Base-by-base conservation (phyloP, 2,888 invertebrate genomes). In the Plagiodera versicolora region DNA sequence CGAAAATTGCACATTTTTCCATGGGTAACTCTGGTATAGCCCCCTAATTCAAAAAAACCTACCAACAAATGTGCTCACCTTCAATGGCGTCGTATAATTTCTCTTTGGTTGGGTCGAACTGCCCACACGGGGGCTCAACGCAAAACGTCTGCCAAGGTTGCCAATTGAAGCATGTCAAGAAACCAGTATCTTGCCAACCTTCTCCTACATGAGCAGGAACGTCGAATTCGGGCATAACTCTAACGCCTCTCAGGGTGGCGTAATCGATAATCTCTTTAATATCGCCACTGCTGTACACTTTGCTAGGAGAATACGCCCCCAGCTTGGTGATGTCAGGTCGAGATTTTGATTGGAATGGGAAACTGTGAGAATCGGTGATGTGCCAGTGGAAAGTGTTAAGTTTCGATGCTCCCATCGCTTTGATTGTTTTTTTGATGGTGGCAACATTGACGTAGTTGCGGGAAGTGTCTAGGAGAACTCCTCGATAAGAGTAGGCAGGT, bases 341-440 rank as follows among this genome's bases (percentile, higher is more conserved):
- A n/a, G 86, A 86, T 71, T 84, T 85, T 0, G 91, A 87, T 58
- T 90, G 89, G 73, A 94, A 90, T 0, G 98, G 97, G 77, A 97
- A 98, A 70, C 96, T 95, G 67, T 96, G 95, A 16, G 92, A 91
- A 80, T 98, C 98, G 0, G 92, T 93, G 55, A 94, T 91, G 73
- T 94, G 93, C 96, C 96, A 97, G 75, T 98, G 97, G 82, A 98
- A 91, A 0, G 92, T 91, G 77, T 97, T 98, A 71, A 97, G 76
- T 78, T 97, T 98, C 24, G 92, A 91, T 75, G 89, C 87, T 0
- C 91, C 89, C 95, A 97, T 96, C 0, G 87, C 95, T 73, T 95
- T 94, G 70, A 98, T 83, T 9, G 92, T 91, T 14, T 85, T 70
- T 72, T 90, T 87, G 61, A 94, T 89, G 0, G 88, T 81, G 0